Evolutionary conservation across 2,888 invertebrate genomes (phyloP).

Genomic region (Mongoloraphidia duomilia): DNA sequence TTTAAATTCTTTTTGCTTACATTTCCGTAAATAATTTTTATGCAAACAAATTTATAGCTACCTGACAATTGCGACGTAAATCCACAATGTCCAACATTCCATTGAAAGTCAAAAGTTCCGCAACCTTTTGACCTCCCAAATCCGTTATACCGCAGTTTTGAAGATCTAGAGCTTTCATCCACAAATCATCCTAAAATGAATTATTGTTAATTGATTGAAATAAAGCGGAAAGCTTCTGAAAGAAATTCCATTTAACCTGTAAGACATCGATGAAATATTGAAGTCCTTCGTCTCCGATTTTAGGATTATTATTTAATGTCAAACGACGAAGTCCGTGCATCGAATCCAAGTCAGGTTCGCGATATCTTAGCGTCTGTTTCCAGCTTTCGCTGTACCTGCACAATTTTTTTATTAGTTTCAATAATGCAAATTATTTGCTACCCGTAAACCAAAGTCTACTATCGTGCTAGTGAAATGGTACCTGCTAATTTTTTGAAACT

Average conservation of each 20-base stretch:
- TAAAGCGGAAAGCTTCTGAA: not conserved
- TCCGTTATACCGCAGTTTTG: constrained; percentile 62
- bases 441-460: not conserved
- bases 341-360: constrained; percentile 52
- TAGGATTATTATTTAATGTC: constrained; percentile 52
- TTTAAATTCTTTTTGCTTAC: too few relatives aligned
- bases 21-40: too few relatives aligned
- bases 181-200: constrained; percentile 49
- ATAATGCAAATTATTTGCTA: too few relatives aligned
- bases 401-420: not conserved
- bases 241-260: not conserved
- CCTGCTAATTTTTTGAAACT: constrained; percentile 29
- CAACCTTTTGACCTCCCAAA: constrained; percentile 36
- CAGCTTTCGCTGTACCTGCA: constrained; percentile 66
- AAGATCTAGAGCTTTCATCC: constrained; percentile 67
- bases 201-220: not conserved
- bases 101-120: constrained; percentile 48
- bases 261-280: constrained; percentile 47
- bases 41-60: constrained; percentile 21
- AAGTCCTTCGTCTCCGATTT: constrained; percentile 49
- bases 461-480: constrained; percentile 22
- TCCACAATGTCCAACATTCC: constrained; percentile 53
- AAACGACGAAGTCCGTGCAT: constrained; percentile 60
- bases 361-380: constrained; percentile 66
- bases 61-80: constrained; percentile 42